Evolutionary conservation across 2,113 vertebrate species (phyloP), one percentile per base, ranked within the genome.

Genomic region (Clarias magur): DNA sequence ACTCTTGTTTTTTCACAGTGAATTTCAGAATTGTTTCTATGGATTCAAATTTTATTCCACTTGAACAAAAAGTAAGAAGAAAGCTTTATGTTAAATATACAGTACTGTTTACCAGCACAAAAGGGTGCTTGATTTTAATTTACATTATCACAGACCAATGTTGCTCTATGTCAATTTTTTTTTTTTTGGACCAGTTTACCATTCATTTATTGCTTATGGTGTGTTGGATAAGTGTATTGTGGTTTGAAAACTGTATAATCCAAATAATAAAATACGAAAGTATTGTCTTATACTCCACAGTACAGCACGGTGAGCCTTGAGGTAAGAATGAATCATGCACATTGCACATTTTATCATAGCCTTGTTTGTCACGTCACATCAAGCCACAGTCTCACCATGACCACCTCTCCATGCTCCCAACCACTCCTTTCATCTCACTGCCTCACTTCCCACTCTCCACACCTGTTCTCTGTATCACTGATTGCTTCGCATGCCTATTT

Each of bases 1-100:
- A 63, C 3, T 59, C 19, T 42, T 86, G 13, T 54, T 27, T 38
- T 83, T 84, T 57, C 42, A 80, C 82, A 91, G 90, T 91, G 27
- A 38, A 91, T 78, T 89, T 91, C 86, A 89, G 90, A 82, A 53
- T 91, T 72, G 84, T 91, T 57, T 65, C 86, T 70, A 67, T 86
- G 86, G 78, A 89, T 82, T 81, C 11, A 30, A 78, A 42, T 4
- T 89, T 90, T n/a, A 70, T 80, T 8, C 90, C 90, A 12, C 0
- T 86, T 60, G 34, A 89, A 81, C 86, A 88, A 60, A 21, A 68
- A 86, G 90, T 90, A 76, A 76, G 88, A 21, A 9, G 19, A 17
- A 6, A 13, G 25, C 21, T 59, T 70, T 57, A 56, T 30, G 12
- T 59, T 17, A 30, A 38, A 38, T 38, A 80, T 80, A n/a, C 21